Evolutionary conservation across 1,140 invertebrate genomes (phyloP), one percentile per base, ranked within the genome.

Genomic region (Lasioglossum baleicum): DNA sequence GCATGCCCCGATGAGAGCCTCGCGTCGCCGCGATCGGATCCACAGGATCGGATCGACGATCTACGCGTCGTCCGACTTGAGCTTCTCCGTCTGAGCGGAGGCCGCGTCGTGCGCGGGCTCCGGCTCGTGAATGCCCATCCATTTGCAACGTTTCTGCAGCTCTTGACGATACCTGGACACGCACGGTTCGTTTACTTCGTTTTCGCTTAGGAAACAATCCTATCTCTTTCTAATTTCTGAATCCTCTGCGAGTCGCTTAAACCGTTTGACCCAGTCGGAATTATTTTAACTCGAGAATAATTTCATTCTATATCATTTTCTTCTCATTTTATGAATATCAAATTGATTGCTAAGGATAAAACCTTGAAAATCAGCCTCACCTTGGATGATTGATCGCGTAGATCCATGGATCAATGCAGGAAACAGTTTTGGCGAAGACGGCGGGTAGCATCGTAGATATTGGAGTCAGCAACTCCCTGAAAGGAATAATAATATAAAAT

Each of bases 321-420:
- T 26, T 26, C 26, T 26, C 26, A 26, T 26, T 26, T 26, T 26
- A 26, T 26, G 26, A 1, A 26, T 26, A 26, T 26, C 0, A 26
- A 26, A 26, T 26, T 26, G 26, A 26, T 26, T 26, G 26, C 26
- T 26, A 1, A 26, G 26, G 26, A 1, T 26, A 26, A 26, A 26
- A 26, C 26, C 26, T 26, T 26, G 26, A 26, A 26, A 26, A 26
- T 26, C 26, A 26, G 10, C 26, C 22, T n/a, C 95, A 97, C 94
- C 95, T 95, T 2, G 96, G 96, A 91, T 97, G 96, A 86, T 95
- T 96, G 80, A 96, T 96, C 26, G 96, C 96, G 82, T 96, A 96
- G 20, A 96, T 94, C 95, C 96, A 96, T 15, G 96, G 96, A 91
- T 97, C 96, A 85, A 97, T 94, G 87, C 96, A 96, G 2, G 96